Conservation (phyloP, 2,113 vertebrate species). For the Chaetorhynchus papuensis region DNA sequence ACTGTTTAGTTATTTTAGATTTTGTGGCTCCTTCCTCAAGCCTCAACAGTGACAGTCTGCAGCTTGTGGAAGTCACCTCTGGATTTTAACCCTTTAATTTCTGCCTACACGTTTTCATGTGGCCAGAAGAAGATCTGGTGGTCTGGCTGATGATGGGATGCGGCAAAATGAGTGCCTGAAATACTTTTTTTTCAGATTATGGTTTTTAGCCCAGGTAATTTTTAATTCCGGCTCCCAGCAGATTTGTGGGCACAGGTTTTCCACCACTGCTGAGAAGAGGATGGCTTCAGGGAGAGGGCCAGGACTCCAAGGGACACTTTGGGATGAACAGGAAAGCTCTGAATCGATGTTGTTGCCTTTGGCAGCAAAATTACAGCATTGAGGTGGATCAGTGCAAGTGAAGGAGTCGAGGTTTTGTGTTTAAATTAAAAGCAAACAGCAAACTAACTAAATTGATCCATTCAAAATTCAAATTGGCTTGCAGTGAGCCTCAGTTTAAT, state of each 20-base stretch:
- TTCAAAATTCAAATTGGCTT: background rate
- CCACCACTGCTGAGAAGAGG: background rate
- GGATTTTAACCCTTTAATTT: background rate
- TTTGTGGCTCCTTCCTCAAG: background rate
- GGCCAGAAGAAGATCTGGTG: background rate
- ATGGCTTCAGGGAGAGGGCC: background rate
- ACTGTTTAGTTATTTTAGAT: background rate
- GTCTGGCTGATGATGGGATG: fast-evolving
- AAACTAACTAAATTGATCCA: background rate
- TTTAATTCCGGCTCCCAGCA: background rate
- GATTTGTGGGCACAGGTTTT: background rate
- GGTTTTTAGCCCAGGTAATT: background rate
- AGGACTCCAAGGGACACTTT: background rate
- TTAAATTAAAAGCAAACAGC: constrained; percentile 12
- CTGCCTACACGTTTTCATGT: background rate
- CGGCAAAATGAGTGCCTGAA: background rate
- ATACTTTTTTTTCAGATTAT: background rate
- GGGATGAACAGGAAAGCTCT: background rate
- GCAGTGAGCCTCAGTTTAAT: background rate
- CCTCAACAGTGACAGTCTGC: background rate
- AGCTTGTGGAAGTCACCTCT: background rate
- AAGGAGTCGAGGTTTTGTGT: background rate
- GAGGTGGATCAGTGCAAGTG: background rate
- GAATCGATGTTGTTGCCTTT: background rate
- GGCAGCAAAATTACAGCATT: background rate